Evolutionary conservation across 2,113 vertebrate genomes (phyloP), one percentile per base, ranked within the genome.

Genomic region (Morphnarchus princeps): DNA sequence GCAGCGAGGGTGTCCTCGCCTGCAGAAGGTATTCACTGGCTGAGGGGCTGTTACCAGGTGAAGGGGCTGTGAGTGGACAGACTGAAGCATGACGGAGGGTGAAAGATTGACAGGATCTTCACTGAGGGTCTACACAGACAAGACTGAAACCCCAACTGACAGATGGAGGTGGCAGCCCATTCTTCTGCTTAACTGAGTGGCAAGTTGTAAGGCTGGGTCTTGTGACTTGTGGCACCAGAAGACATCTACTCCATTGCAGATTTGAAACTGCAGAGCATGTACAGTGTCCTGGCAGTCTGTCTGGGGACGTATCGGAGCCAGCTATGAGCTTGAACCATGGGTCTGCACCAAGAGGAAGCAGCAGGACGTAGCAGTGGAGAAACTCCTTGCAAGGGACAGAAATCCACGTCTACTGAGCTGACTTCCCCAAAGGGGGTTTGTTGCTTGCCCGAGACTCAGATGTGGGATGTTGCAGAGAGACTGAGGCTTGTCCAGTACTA

Each of bases 251-350:
- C 9, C 42, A 10, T 40, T 40, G 21, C 18, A 88, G 28, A 74
- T 34, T 13, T 79, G 70, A 82, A 74, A 62, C 14, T 57, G 12
- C 9, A 66, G 61, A 49, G 31, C 0, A 0, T 43, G 9, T 73
- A n/a, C 25, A 50, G 16, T 54, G 21, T 47, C 15, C 19, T 59
- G 59, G 15, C 50, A 77, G 45, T 47, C 45, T 4, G 0, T 42
- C 49, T 50, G 2, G 2, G n/a, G 26, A 70, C 0, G 0, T 22
- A 55, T 32, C 38, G 32, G 55, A 78, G 26, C 6, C 55, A 78
- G 3, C 14, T 50, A 5, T 34, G 40, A 61, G 9, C 26, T 45
- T 82, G 40, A 85, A 70, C 9, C 8, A 38, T 52, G 4, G 3
- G 3, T 63, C 38, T 78, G 43, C 32, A 55, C 19, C 28, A 84